Evolutionary conservation across 2,888 invertebrate genomes (phyloP), one percentile per base, ranked within the genome.

Genomic region (Augiades crinisus): DNA sequence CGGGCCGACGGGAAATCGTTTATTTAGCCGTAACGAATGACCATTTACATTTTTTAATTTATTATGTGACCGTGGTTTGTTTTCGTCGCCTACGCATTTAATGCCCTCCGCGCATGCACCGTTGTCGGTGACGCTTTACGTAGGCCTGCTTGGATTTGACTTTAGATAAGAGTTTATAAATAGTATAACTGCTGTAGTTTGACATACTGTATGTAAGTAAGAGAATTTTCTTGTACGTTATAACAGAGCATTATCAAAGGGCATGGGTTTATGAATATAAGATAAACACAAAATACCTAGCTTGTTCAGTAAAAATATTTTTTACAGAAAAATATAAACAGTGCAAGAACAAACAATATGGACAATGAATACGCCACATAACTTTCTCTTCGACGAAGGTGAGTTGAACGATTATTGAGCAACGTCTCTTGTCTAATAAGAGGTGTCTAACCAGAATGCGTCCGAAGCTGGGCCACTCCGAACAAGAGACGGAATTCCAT

Each of bases 21-120:
- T 78, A 83, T 84, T 81, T 71, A 61, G 72, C 74, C 81, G 79
- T 77, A 73, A 78, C 84, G 66, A 81, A 83, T 76, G 67, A 62
- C 70, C 75, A 78, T 80, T 78, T 75, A 67, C 70, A 76, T 79
- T 72, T 76, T 65, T 62, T 58, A 65, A 67, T 67, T 71, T 70
- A 66, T 69, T 68, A 67, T 58, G 66, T 66, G 67, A 58, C 61
- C 63, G 63, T 56, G 67, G 69, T 72, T 74, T 70, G 72, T 76
- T 75, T 75, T 72, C 17, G 37, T 51, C 44, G 51, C 44, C 51
- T 45, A 45, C 51, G 44, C 44, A 14, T 21, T 21, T 17, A 50
- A 43, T 7, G 19, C 27, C 5, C 34, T 17, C 13, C 27, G 7
- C 41, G 34, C 49, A 17, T n/a, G 40, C 41, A 41, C 7, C 30